A percentile compares a stretch with the other conserved stretches of the same genome.
Evolutionary conservation across 2,888 invertebrate genomes (phyloP).

Genomic region (Drosophila neutralis): DNA sequence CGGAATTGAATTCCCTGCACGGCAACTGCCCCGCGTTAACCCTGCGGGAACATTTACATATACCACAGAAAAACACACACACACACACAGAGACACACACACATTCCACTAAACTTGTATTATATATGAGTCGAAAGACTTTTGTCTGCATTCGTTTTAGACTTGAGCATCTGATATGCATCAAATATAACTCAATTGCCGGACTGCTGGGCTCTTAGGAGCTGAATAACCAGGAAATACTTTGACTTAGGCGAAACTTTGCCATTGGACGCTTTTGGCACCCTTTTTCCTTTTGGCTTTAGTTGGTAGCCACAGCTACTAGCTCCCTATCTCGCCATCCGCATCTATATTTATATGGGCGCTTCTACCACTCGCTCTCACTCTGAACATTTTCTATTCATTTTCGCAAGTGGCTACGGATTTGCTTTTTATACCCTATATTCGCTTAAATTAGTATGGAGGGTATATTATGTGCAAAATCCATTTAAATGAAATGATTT

Average conservation of each 20-base stretch:
- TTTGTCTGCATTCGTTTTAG: constrained; percentile 54
- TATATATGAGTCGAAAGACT: constrained; percentile 35
- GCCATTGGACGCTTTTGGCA: constrained; percentile 40
- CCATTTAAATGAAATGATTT: not conserved
- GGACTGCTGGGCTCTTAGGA: constrained; percentile 64
- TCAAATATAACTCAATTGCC: constrained; percentile 79
- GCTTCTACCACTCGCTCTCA: constrained; percentile 33
- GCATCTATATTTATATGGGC: constrained; percentile 58
- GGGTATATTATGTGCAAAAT: not conserved
- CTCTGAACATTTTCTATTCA: constrained; percentile 69
- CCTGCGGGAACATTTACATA: constrained; percentile 73
- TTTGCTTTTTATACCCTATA: constrained; percentile 49
- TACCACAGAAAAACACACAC: constrained; percentile 33
- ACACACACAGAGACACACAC: not conserved
- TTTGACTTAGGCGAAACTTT: constrained; percentile 67
- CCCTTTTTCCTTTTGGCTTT: constrained; percentile 32
- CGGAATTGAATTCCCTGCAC: constrained; percentile 64
- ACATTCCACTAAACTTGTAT: not conserved
- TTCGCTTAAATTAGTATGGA: not conserved
- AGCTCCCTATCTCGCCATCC: constrained; percentile 27
- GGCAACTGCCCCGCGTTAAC: constrained; percentile 22
- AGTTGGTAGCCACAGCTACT: not conserved
- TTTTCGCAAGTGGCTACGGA: constrained; percentile 72
- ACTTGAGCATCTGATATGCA: constrained; percentile 75
- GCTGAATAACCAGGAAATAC: constrained; percentile 78